A percentile compares a stretch with the other conserved stretches of the same genome.
These are phyloP conservation scores for Hoplodrina blanda DNA, from an alignment of 2,888 invertebrate species.

Conservation along the genomic window DNA sequence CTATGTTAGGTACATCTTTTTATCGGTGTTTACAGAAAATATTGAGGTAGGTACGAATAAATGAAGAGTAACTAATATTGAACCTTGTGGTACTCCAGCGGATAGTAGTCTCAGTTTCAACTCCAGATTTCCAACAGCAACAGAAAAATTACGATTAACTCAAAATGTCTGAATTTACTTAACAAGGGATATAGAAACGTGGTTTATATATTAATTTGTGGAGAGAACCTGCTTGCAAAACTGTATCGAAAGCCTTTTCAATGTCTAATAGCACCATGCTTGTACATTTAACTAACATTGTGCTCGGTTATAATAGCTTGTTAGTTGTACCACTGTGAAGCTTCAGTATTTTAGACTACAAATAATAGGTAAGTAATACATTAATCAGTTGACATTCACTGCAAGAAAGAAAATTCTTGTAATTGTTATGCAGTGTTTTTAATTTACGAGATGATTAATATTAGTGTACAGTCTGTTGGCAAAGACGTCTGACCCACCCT, in stretches of 20 bases:
- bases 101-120: neutral
- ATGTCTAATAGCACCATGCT: constrained; percentile 1
- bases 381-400: constrained; percentile 4
- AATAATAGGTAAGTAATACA: neutral
- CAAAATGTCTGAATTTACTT: neutral
- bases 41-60: constrained; percentile 4
- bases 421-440: neutral
- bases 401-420: neutral
- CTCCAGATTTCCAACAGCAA: neutral
- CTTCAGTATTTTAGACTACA: neutral
- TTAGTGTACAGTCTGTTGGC: too few species aligned
- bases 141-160: neutral
- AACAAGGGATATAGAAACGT: neutral
- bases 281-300: neutral
- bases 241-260: constrained; percentile 19
- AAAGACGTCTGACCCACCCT: too few species aligned
- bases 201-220: constrained; percentile 11
- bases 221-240: neutral
- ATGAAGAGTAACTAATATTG: neutral
- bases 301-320: constrained; percentile 25
- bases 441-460: neutral
- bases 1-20: constrained; percentile 12
- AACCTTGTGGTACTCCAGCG: constrained; percentile 18
- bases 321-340: constrained; percentile 12
- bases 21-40: neutral